These are phyloP conservation scores for Volucella bombylans DNA, from an alignment of 2,888 invertebrate genomes.

Conservation along the genomic window DNA sequence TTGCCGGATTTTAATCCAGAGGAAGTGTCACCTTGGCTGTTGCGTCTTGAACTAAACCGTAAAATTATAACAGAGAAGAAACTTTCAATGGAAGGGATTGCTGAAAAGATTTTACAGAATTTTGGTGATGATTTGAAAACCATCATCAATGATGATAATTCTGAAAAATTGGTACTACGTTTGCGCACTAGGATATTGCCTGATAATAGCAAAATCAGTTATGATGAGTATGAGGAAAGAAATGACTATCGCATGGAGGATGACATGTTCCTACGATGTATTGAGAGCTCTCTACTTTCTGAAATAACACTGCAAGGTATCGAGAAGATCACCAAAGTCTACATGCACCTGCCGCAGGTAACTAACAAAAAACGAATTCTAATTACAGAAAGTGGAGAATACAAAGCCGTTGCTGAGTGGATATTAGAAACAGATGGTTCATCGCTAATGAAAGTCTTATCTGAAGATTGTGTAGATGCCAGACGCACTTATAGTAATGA, in stretches of 20 bases:
- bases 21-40: slow-evolving; percentile 96
- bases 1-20: slow-evolving; percentile 98
- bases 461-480: slow-evolving; percentile 97
- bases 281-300: slow-evolving; percentile 98
- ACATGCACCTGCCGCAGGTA: slow-evolving; percentile 98
- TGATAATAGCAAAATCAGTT: slow-evolving; percentile 85
- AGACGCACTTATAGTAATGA: slow-evolving; percentile 99
- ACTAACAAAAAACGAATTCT: slow-evolving; percentile 97
- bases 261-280: slow-evolving; percentile 97
- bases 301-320: slow-evolving; percentile 98
- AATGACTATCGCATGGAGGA: slow-evolving; percentile 87
- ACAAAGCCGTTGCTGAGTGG: slow-evolving; percentile 98
- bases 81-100: slow-evolving; percentile 98
- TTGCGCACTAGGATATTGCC: slow-evolving; percentile 95
- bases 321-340: slow-evolving; percentile 96
- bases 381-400: slow-evolving; percentile 95
- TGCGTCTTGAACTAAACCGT: slow-evolving; percentile 97
- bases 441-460: slow-evolving; percentile 95
- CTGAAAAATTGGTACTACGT: slow-evolving; percentile 96
- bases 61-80: slow-evolving; percentile 99
- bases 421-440: slow-evolving; percentile 98
- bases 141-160: slow-evolving; percentile 99
- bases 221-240: slow-evolving; percentile 70
- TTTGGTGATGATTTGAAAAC: slow-evolving; percentile 99
- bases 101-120: slow-evolving; percentile 97